phyloP scores from a whole-genome alignment of 2,888 invertebrate species.

The Cantharis lateralis region DNA sequence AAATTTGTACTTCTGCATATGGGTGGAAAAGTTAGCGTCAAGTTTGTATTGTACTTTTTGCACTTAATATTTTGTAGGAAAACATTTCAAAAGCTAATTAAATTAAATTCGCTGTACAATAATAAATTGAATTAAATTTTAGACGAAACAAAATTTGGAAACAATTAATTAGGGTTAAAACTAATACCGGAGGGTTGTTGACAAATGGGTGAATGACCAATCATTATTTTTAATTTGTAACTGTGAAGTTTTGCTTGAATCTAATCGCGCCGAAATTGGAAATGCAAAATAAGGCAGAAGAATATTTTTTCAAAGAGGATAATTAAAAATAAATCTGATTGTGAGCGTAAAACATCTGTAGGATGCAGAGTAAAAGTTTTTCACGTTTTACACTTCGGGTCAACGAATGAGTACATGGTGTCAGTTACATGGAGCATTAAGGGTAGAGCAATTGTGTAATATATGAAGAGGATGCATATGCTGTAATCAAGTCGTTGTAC shows the following conservation, averaged over 20 bases:
- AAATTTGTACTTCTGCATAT: not conserved
- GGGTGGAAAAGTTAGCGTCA: not conserved
- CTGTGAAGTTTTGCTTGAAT: not conserved
- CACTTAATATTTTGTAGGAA: not conserved
- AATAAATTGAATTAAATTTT: not conserved
- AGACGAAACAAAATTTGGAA: not conserved
- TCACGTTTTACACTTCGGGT: slow-evolving; percentile 30
- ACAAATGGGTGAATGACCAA: not conserved
- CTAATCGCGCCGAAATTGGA: not conserved
- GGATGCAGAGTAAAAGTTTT: slow-evolving; percentile 26
- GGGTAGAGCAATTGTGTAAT: slow-evolving; percentile 20
- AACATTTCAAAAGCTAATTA: not conserved
- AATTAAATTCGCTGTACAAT: not conserved
- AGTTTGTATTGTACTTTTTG: not conserved
- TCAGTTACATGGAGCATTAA: slow-evolving; percentile 25
- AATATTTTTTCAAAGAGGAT: slow-evolving; percentile 20
- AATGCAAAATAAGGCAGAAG: not conserved
- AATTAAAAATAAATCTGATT: slow-evolving; percentile 41
- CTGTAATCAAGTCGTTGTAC: slow-evolving; percentile 37
- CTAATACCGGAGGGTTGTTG: not conserved
- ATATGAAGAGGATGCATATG: slow-evolving; percentile 30
- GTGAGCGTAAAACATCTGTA: slow-evolving; percentile 37
- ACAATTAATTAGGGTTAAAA: not conserved
- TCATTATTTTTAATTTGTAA: not conserved
- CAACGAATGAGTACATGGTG: slow-evolving; percentile 25